Conservation (phyloP, 2,888 invertebrate genomes). For the Latrodectus hesperus region DNA sequence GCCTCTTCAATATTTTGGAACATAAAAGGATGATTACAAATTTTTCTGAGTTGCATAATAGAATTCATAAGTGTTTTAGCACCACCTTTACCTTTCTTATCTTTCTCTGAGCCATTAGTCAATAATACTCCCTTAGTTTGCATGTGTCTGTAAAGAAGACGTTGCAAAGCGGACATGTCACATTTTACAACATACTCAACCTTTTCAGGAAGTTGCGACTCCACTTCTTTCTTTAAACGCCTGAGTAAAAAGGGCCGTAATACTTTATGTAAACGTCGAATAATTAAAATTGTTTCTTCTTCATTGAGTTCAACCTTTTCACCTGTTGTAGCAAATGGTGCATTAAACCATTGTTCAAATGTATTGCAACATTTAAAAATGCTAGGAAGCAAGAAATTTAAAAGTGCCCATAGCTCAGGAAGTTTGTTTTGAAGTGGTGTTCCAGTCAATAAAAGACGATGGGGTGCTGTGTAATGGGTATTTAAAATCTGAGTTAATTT, state of each 20-base stretch:
- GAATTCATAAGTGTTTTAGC: conserved; percentile 99
- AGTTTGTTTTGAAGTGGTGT: conserved; percentile 96
- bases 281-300: conserved; percentile 99
- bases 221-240: conserved; percentile 98
- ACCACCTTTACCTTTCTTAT: conserved; percentile 94
- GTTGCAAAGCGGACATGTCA: conserved; percentile 98
- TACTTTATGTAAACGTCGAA: conserved; percentile 99
- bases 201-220: conserved; percentile 98
- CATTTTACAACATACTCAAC: conserved; percentile 98
- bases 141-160: conserved; percentile 96
- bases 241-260: conserved; percentile 96
- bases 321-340: conserved; percentile 99
- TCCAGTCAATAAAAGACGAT: conserved; percentile 94
- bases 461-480: conserved; percentile 96
- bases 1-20: conserved; percentile 99
- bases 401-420: conserved; percentile 97
- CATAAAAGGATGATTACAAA: conserved; percentile 99
- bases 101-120: conserved; percentile 96
- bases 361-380: conserved; percentile 99
- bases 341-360: conserved; percentile 99
- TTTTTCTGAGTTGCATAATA: conserved; percentile 96
- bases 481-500: conserved; percentile 97
- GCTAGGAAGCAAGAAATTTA: conserved; percentile 97
- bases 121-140: conserved; percentile 95
- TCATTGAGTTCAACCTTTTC: conserved; percentile 99